Conservation (phyloP, 2,113 vertebrate genomes). For the Sebastes fasciatus region DNA sequence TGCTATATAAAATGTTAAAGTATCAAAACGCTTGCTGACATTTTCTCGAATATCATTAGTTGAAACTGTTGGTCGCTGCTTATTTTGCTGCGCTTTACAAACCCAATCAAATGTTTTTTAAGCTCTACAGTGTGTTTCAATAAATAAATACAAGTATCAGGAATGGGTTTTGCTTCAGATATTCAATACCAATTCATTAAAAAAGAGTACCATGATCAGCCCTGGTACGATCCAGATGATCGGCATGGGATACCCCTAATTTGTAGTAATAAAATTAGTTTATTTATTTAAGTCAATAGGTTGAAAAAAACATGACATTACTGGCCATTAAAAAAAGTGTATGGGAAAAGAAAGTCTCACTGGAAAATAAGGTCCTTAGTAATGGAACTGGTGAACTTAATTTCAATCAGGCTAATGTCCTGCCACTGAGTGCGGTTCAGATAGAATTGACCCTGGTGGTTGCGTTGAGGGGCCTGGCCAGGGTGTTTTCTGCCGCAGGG, state of each 20-base stretch:
- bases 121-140: not conserved
- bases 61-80: not conserved
- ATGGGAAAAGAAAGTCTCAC: not conserved
- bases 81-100: not conserved
- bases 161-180: not conserved
- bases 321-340: not conserved
- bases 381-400: constrained; percentile 42
- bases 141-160: not conserved
- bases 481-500: constrained; percentile 52
- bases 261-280: not conserved
- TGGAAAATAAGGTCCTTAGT: constrained; percentile 26
- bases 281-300: not conserved
- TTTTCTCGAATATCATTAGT: not conserved
- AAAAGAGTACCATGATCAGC: no score
- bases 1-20: not conserved
- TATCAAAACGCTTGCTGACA: not conserved
- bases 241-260: not conserved
- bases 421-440: constrained; percentile 34
- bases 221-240: not conserved
- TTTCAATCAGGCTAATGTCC: constrained; percentile 66
- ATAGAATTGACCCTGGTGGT: constrained; percentile 50
- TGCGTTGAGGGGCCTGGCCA: constrained; percentile 45
- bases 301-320: not conserved
- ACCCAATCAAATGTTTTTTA: not conserved
- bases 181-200: not conserved